These are phyloP conservation scores for Bombyx huttoni DNA, from an alignment of 2,888 invertebrate species.

Conservation along the genomic window DNA sequence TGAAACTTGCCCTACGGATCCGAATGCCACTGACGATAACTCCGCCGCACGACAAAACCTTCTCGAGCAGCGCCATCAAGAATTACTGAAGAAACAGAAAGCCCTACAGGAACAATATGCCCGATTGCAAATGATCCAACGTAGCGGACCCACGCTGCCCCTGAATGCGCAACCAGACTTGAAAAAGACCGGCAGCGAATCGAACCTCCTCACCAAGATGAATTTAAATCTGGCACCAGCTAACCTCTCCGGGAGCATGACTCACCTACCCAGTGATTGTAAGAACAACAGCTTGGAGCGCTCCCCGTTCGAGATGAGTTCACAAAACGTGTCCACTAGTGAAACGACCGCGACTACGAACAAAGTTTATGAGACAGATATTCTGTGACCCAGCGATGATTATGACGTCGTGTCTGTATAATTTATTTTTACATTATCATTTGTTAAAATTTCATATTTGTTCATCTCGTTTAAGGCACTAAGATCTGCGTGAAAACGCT, in stretches of 20 bases:
- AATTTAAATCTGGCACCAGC: conserved; percentile 76
- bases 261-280: conserved; percentile 38
- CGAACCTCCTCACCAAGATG: conserved; percentile 88
- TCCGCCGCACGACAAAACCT: conserved; percentile 75
- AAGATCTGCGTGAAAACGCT: not conserved
- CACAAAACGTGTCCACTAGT: conserved; percentile 14
- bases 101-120: conserved; percentile 93
- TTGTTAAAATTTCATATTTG: conserved; percentile 5
- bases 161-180: conserved; percentile 76
- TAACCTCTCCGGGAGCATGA: conserved; percentile 52
- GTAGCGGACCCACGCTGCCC: conserved; percentile 78
- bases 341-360: conserved; percentile 74
- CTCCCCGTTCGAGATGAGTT: conserved; percentile 8
- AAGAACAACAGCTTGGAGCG: conserved; percentile 13
- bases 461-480: conserved; percentile 9
- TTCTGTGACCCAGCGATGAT: conserved; percentile 79
- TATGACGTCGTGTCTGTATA: conserved; percentile 30
- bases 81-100: conserved; percentile 88
- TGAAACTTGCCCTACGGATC: conserved; percentile 33
- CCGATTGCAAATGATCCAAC: conserved; percentile 88
- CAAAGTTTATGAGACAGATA: conserved; percentile 94
- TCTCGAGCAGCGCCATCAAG: conserved; percentile 90
- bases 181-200: conserved; percentile 91
- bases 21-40: conserved; percentile 40
- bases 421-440: conserved; percentile 6